A percentile compares a stretch with the other conserved stretches of the same genome.
Conservation (phyloP, 2,113 vertebrate genomes). For the Ceratotherium simum region DNA sequence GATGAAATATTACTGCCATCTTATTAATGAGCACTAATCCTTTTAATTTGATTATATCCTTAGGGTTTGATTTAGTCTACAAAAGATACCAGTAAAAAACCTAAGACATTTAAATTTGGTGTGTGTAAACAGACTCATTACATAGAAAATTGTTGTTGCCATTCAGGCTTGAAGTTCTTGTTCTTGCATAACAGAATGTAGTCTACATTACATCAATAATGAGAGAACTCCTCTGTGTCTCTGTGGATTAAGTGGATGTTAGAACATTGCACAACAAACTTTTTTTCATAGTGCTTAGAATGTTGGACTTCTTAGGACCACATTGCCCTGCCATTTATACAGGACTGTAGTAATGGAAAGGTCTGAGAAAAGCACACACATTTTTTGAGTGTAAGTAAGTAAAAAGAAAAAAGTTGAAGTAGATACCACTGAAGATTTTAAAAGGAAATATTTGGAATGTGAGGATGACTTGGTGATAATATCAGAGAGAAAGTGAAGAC, state of each 20-base stretch:
- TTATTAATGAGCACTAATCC: constrained; percentile 74
- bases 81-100: constrained; percentile 48
- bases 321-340: background rate
- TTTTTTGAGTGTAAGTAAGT: background rate
- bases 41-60: constrained; percentile 76
- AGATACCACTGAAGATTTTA: background rate
- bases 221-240: background rate
- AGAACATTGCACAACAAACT: background rate
- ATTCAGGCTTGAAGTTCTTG: constrained; percentile 62
- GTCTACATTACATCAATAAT: constrained; percentile 42
- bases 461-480: background rate
- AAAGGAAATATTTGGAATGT: constrained; percentile 7
- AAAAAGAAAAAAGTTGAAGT: background rate
- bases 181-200: constrained; percentile 47
- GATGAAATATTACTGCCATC: constrained; percentile 64
- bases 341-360: background rate
- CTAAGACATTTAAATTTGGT: constrained; percentile 57
- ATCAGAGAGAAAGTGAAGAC: constrained; percentile 24
- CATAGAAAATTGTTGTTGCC: constrained; percentile 38
- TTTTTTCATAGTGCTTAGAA: background rate
- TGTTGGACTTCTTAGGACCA: background rate
- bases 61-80: constrained; percentile 63
- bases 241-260: background rate
- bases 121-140: constrained; percentile 54
- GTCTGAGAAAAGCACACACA: background rate